phyloP scores from a whole-genome alignment of 2,113 vertebrate genomes.

The Dipodomys spectabilis region DNA sequence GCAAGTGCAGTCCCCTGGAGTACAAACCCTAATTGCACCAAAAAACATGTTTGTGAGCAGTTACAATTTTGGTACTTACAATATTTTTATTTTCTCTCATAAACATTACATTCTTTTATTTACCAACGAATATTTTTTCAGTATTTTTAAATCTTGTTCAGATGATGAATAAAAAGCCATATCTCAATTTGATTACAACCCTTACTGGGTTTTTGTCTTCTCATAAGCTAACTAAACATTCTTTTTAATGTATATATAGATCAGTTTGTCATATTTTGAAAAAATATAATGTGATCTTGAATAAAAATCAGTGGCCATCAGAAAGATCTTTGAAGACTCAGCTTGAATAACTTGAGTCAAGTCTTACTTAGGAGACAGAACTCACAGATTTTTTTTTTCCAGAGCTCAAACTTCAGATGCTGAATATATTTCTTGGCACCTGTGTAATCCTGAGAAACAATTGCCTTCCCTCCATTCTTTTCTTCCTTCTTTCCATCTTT shows the following conservation, averaged over 20 bases:
- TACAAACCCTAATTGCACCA: too few relatives aligned
- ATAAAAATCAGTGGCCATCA: not conserved
- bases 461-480: not conserved
- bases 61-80: not conserved
- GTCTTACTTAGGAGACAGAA: not conserved
- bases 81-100: not conserved
- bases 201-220: not conserved
- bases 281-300: not conserved
- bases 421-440: not conserved
- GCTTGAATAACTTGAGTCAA: not conserved
- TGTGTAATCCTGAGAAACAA: not conserved
- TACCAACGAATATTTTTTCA: not conserved
- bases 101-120: not conserved
- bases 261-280: not conserved
- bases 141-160: not conserved
- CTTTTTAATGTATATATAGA: not conserved
- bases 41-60: too few relatives aligned
- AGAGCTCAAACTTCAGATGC: not conserved
- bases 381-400: not conserved
- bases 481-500: not conserved
- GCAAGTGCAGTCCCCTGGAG: too few relatives aligned
- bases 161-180: not conserved
- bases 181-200: slow-evolving; percentile 4
- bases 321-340: not conserved
- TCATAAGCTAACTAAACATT: not conserved